phyloP scores from a whole-genome alignment of 2,113 vertebrate species.

The Actenoides lindsayi region DNA sequence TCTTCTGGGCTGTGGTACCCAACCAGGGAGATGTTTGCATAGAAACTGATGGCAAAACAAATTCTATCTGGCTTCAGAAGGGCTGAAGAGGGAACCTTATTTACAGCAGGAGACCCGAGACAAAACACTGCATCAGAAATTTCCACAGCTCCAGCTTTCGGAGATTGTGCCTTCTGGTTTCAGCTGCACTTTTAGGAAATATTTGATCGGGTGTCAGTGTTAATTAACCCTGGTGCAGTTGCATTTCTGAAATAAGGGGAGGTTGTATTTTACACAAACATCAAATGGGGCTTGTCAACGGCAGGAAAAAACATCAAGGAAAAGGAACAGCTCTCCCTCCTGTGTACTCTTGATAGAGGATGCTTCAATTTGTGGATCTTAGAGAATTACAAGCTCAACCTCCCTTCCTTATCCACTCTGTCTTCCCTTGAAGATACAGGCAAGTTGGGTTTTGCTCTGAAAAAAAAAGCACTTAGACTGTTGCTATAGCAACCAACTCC shows the following conservation, averaged over 20 bases:
- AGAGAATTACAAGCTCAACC: neutral
- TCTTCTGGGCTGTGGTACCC: neutral
- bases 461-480: constrained; percentile 22
- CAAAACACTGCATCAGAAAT: neutral
- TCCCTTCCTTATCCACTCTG: neutral
- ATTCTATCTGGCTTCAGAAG: neutral
- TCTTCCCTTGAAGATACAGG: neutral
- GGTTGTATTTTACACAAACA: neutral
- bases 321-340: neutral
- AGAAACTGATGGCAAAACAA: neutral
- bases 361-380: neutral
- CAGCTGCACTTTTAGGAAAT: neutral
- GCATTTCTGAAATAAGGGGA: neutral
- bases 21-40: neutral
- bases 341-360: neutral
- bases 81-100: neutral
- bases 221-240: neutral
- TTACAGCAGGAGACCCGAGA: neutral
- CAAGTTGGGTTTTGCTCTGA: neutral
- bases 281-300: neutral
- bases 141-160: constrained; percentile 1
- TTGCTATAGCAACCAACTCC: constrained; percentile 58
- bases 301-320: neutral
- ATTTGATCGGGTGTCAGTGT: neutral
- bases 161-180: neutral